These are phyloP conservation scores for Stenoptilia bipunctidactyla DNA, from an alignment of 2,888 invertebrate species.

Conservation along the genomic window DNA sequence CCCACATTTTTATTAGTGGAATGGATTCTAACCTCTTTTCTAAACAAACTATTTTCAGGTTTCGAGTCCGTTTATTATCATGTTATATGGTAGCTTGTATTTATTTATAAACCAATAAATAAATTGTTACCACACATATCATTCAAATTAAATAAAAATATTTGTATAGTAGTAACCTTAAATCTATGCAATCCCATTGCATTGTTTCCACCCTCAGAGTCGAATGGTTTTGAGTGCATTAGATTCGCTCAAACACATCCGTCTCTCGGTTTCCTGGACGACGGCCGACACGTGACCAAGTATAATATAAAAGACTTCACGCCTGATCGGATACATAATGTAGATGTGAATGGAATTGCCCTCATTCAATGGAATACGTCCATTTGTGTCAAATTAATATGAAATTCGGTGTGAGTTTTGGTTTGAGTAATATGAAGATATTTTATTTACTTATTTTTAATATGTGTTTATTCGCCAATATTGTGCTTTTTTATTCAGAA, in stretches of 20 bases:
- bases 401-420: background rate
- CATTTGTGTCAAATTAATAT: background rate
- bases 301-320: slow-evolving; percentile 61
- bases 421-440: no score
- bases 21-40: background rate
- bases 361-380: slow-evolving; percentile 37
- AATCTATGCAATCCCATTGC: slow-evolving; percentile 14
- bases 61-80: background rate
- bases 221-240: slow-evolving; percentile 65
- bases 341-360: slow-evolving; percentile 65
- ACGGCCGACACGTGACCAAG: slow-evolving; percentile 57
- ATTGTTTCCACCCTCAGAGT: slow-evolving; percentile 30
- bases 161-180: background rate
- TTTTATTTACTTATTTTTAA: no score
- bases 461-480: no score
- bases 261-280: slow-evolving; percentile 58
- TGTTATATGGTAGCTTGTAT: background rate
- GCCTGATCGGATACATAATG: slow-evolving; percentile 53
- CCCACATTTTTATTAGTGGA: background rate
- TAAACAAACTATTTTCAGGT: no score
- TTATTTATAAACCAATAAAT: background rate
- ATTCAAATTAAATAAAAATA: background rate
- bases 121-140: no score
- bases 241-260: slow-evolving; percentile 60
- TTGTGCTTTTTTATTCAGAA: no score